phyloP scores from a whole-genome alignment of 2,113 vertebrate species.

The Pachypanchax playfairii region DNA sequence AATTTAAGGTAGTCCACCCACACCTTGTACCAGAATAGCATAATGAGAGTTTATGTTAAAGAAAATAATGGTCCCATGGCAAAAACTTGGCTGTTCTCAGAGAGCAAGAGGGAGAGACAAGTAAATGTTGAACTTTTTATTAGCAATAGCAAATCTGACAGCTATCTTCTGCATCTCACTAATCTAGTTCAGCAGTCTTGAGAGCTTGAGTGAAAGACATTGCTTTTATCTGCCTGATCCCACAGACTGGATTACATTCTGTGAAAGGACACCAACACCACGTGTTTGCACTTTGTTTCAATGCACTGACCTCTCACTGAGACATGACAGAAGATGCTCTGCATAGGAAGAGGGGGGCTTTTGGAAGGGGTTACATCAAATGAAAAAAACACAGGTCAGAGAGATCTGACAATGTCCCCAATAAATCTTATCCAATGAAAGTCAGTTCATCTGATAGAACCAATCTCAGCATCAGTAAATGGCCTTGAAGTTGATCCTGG shows the following conservation, averaged over 20 bases:
- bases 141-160: conserved; percentile 31
- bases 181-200: conserved; percentile 61
- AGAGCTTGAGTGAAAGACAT: conserved; percentile 51
- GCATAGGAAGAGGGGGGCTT: conserved; percentile 10
- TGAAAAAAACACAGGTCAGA: conserved; percentile 32
- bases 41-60: conserved; percentile 21
- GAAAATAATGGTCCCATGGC: conserved; percentile 19
- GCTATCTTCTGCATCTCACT: conserved; percentile 56
- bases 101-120: conserved; percentile 4
- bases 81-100: conserved; percentile 1
- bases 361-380: neutral
- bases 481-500: conserved; percentile 37
- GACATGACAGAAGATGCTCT: conserved; percentile 6
- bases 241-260: conserved; percentile 65
- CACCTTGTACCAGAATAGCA: conserved; percentile 44
- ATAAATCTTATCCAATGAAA: conserved; percentile 47
- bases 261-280: conserved; percentile 12
- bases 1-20: conserved; percentile 41
- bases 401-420: conserved; percentile 17
- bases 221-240: conserved; percentile 64
- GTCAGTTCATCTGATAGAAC: conserved; percentile 37
- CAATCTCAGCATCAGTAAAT: conserved; percentile 28
- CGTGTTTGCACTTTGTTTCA: conserved; percentile 17
- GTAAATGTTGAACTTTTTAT: conserved; percentile 20
- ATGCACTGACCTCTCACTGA: conserved; percentile 28